Conservation (phyloP, 1,140 invertebrate genomes). For the Cyclargus thomasi region DNA sequence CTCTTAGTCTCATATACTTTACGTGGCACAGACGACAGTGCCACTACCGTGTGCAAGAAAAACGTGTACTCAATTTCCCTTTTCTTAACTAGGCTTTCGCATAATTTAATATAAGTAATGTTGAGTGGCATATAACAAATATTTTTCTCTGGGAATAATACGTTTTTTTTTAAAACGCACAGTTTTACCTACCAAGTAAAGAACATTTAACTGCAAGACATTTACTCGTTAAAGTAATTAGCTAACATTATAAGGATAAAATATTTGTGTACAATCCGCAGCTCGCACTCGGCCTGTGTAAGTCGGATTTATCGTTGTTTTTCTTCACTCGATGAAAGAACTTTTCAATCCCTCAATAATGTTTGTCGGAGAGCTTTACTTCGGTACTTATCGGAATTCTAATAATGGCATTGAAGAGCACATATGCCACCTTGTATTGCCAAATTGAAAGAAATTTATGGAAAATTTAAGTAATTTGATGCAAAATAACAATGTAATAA, state of each 20-base stretch:
- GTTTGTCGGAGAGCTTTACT: conserved; percentile 56
- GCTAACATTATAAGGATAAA: conserved; percentile 18
- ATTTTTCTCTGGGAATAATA: too few relatives aligned
- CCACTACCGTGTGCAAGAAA: too few relatives aligned
- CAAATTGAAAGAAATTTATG: neutral
- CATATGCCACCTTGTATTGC: neutral
- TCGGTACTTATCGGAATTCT: conserved; percentile 19
- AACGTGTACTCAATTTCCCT: too few relatives aligned
- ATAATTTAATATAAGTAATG: too few relatives aligned
- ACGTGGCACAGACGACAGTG: too few relatives aligned
- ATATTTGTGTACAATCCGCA: conserved; percentile 36
- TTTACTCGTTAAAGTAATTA: conserved; percentile 31
- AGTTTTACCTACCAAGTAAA: too few relatives aligned
- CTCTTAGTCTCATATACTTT: too few relatives aligned
- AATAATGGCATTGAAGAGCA: conserved; percentile 1
- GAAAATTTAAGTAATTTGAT: neutral
- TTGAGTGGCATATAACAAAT: too few relatives aligned
- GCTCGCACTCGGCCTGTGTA: conserved; percentile 40
- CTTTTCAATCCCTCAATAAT: conserved; percentile 53
- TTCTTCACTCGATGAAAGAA: conserved; percentile 47
- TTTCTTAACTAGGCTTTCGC: too few relatives aligned
- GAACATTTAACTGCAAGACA: neutral
- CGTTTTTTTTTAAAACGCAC: too few relatives aligned
- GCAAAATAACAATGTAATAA: neutral
- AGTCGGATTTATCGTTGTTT: conserved; percentile 67